Evolutionary conservation across 2,888 invertebrate species (phyloP), one percentile per base, ranked within the genome.

Genomic region (Rapana venosa): DNA sequence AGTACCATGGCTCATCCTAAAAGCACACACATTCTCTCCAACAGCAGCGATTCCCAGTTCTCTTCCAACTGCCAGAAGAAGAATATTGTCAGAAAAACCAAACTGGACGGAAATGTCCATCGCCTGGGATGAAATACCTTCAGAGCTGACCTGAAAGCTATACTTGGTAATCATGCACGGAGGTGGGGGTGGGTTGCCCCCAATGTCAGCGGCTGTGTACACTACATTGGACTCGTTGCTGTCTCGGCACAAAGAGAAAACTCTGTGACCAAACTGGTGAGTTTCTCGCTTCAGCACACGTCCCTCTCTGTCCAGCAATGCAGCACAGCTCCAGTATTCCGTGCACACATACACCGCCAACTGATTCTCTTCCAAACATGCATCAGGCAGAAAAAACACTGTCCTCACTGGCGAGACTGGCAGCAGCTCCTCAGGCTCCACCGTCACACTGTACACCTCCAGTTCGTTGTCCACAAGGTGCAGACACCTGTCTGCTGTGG

Each of bases 351-450:
- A 74, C n/a, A 74, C 30, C 26, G 74, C 74, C 5, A 74, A 22
- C n/a, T 74, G 74, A n/a, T 74, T n/a, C n/a, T 26, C 13, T 6
- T n/a, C 8, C 74, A 74, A n/a, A 74, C n/a, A 2, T 11, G 26
- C n/a, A n/a, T 74, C 74, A 13, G 74, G 74, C 74, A 74, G n/a
- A n/a, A 74, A 74, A n/a, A 74, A 74, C 74, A 74, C 74, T 74
- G 26, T 74, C n/a, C 26, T 74, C 8, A n/a, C 6, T 8, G n/a
- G 20, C 2, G 22, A 22, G 22, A 8, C 61, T 22, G 22, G 13
- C 20, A 61, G 2, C 15, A 61, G 2, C 15, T 15, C 15, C 1
- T 61, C 15, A 22, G 15, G 15, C 61, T 8, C 6, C 74, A 74
- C 74, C 26, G 26, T 8, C 26, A 74, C n/a, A 74, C 13, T n/a